phyloP scores from a whole-genome alignment of 1,140 invertebrate genomes.

The Sarcophaga peregrina region DNA sequence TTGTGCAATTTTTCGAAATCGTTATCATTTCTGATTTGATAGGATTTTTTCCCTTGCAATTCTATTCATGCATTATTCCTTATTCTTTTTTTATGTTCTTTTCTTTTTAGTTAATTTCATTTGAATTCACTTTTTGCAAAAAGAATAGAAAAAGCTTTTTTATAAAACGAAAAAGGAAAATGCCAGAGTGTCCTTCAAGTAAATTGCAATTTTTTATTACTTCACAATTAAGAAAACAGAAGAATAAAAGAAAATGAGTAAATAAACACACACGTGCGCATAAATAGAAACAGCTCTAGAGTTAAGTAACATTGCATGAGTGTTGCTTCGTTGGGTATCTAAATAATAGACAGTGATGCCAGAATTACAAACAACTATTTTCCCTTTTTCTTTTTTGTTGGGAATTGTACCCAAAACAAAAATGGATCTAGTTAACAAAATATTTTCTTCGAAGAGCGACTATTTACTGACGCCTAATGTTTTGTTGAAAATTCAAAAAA shows the following conservation, averaged over 20 bases:
- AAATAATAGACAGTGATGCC: background rate
- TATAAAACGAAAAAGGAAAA: background rate
- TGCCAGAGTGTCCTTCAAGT: slow-evolving; percentile 59
- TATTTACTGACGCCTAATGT: too few relatives aligned
- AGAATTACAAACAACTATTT: too few relatives aligned
- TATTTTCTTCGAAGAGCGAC: too few relatives aligned
- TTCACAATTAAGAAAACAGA: slow-evolving; percentile 63
- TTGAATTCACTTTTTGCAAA: slow-evolving; percentile 3
- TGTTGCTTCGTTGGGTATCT: background rate
- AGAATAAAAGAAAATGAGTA: background rate
- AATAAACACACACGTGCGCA: background rate
- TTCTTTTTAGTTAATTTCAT: slow-evolving; percentile 12
- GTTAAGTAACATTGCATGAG: too few relatives aligned
- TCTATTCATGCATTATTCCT: background rate
- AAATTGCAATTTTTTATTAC: slow-evolving; percentile 65
- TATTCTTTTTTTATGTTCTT: slow-evolving; percentile 29
- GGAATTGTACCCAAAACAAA: too few relatives aligned
- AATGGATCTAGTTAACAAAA: too few relatives aligned
- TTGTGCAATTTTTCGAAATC: slow-evolving; percentile 46
- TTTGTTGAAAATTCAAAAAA: too few relatives aligned
- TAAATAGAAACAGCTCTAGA: too few relatives aligned
- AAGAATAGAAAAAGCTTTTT: background rate
- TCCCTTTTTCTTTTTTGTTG: too few relatives aligned
- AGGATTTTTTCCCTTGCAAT: slow-evolving; percentile 31
- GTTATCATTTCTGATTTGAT: slow-evolving; percentile 56